phyloP scores from a whole-genome alignment of 2,797 vertebrate genomes.

The Melanotaenia boesemani region DNA sequence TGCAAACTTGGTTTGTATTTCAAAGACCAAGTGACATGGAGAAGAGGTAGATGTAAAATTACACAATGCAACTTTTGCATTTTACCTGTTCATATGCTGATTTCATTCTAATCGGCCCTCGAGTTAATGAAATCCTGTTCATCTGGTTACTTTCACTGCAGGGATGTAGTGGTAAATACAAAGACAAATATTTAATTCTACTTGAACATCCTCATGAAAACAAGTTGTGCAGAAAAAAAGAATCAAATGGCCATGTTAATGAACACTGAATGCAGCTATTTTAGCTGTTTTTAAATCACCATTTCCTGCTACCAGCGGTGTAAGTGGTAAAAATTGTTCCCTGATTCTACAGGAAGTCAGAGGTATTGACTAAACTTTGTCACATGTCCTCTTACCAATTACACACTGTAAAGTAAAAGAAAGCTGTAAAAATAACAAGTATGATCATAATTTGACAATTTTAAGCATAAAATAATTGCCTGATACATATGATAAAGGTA shows the following conservation, averaged over 20 bases:
- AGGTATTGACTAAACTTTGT: neutral
- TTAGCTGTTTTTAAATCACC: neutral
- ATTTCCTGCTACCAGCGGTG: neutral
- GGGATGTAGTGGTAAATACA: neutral
- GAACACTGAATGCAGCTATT: conserved; percentile 4
- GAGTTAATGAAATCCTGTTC: neutral
- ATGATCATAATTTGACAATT: conserved; percentile 5
- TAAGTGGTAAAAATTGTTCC: neutral
- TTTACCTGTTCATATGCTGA: neutral
- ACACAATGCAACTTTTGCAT: conserved; percentile 11
- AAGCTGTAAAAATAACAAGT: conserved; percentile 10
- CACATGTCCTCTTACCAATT: neutral
- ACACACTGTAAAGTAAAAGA: conserved; percentile 5
- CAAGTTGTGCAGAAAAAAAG: neutral
- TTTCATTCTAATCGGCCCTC: neutral
- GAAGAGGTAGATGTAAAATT: conserved; percentile 56
- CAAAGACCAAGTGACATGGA: neutral
- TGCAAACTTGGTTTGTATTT: too few relatives aligned
- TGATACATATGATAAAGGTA: neutral
- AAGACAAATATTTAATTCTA: neutral
- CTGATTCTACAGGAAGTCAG: neutral
- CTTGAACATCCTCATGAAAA: neutral
- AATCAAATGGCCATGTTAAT: neutral
- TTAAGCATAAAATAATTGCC: neutral
- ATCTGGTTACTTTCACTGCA: neutral